phyloP scores from a whole-genome alignment of 2,113 vertebrate genomes.

The Passerina amoena region DNA sequence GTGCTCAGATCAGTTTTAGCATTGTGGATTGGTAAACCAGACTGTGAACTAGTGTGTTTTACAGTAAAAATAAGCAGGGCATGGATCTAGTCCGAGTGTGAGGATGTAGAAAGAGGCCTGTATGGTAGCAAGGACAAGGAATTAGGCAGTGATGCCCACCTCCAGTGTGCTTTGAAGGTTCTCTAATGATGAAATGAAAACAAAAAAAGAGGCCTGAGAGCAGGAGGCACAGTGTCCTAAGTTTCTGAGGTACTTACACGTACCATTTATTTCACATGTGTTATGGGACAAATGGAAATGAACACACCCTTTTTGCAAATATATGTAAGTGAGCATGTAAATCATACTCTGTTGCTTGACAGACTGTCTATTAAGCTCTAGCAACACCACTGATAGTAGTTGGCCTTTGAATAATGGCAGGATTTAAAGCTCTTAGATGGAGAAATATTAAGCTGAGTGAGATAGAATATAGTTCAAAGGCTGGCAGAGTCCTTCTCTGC shows the following conservation, averaged over 20 bases:
- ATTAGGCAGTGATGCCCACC: background rate
- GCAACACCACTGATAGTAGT: background rate
- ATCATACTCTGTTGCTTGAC: background rate
- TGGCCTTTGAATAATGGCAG: background rate
- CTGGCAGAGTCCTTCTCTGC: no score
- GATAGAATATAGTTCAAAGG: background rate
- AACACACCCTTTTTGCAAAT: background rate
- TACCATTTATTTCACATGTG: background rate
- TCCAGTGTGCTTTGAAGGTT: background rate
- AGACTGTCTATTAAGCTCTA: background rate
- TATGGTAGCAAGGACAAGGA: background rate
- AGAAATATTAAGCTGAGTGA: background rate
- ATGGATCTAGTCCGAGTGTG: background rate
- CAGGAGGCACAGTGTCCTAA: background rate
- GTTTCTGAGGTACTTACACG: background rate
- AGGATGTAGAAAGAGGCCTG: background rate
- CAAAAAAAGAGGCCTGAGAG: background rate
- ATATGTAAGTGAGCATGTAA: background rate
- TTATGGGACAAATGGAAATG: background rate
- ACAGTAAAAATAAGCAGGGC: background rate
- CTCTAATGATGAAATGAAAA: background rate
- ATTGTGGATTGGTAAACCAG: background rate
- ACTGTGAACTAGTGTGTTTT: background rate
- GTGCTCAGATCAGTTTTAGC: background rate
- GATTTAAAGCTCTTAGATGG: background rate